Evolutionary conservation across 2,888 invertebrate species (phyloP).

Genomic region (Leucozona laternaria): DNA sequence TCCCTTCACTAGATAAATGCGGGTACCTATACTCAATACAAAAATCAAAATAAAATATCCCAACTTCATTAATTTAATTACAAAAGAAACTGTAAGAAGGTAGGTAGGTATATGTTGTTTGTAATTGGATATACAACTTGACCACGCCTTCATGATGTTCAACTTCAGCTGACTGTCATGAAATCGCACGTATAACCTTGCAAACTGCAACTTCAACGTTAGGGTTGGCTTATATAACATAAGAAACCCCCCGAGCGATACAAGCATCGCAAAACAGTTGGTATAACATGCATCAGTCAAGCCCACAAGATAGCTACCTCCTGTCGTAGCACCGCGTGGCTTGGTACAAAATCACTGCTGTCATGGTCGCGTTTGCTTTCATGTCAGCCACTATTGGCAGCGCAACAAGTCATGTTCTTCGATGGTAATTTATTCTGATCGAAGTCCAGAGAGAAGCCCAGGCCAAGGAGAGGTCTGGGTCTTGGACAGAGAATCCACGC

Average conservation of each 20-base stretch:
- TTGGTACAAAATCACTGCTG: slow-evolving; percentile 32
- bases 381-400: slow-evolving; percentile 72
- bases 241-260: slow-evolving; percentile 62
- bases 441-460: slow-evolving; percentile 22
- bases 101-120: neutral
- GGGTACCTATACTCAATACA: too few relatives aligned
- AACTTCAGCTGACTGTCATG: slow-evolving; percentile 49
- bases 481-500: slow-evolving; percentile 34
- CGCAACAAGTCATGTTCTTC: slow-evolving; percentile 72
- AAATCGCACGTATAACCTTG: slow-evolving; percentile 46
- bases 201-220: slow-evolving; percentile 9
- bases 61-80: neutral
- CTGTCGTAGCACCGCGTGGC: neutral
- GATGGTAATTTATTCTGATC: slow-evolving; percentile 71
- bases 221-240: slow-evolving; percentile 64
- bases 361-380: slow-evolving; percentile 68
- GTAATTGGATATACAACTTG: slow-evolving; percentile 48
- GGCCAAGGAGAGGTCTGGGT: slow-evolving; percentile 36
- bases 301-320: slow-evolving; percentile 40
- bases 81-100: neutral
- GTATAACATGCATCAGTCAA: slow-evolving; percentile 57
- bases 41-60: neutral
- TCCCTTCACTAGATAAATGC: neutral
- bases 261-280: slow-evolving; percentile 59
- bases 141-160: slow-evolving; percentile 72